These are phyloP conservation scores for Marasmarcha lunaedactyla DNA, from an alignment of 2,888 invertebrate species.

Conservation along the genomic window DNA sequence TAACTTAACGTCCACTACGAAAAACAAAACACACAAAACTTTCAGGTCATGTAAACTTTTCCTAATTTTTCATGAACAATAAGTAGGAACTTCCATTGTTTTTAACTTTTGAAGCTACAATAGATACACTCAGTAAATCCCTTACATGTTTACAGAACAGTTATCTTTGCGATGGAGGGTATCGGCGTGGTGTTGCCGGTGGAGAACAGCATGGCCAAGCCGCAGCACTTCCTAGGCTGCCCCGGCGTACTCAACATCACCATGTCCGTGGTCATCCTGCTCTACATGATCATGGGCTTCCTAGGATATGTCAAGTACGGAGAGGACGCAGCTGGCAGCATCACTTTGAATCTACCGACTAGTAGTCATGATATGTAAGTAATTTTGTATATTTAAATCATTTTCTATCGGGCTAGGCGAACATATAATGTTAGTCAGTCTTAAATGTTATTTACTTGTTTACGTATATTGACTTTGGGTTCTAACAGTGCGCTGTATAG, in stretches of 20 bases:
- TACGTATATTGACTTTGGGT: no score
- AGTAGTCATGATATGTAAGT: constrained; percentile 76
- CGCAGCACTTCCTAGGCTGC: constrained; percentile 82
- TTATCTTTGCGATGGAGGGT: constrained; percentile 97
- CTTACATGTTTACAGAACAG: constrained; percentile 84
- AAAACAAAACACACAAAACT: no score
- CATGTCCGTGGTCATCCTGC: constrained; percentile 82
- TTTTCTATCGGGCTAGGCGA: no score
- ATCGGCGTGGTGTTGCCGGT: constrained; percentile 93
- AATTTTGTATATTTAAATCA: constrained; percentile 4
- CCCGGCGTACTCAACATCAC: constrained; percentile 90
- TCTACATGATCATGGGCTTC: constrained; percentile 89
- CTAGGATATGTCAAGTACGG: constrained; percentile 91
- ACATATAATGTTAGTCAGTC: no score
- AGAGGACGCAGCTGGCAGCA: constrained; percentile 74
- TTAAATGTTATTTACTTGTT: no score
- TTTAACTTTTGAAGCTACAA: no score
- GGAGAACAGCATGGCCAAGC: constrained; percentile 90
- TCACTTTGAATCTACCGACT: constrained; percentile 86
- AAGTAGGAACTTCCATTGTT: no score
- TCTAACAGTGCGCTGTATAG: no score
- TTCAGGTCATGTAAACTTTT: no score
- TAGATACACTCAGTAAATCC: no score
- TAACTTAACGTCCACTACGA: no score
- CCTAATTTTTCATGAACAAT: no score